A percentile compares a stretch with the other conserved stretches of the same genome.
phyloP scores from a whole-genome alignment of 1,140 invertebrate species.

The Helicoverpa armigera region DNA sequence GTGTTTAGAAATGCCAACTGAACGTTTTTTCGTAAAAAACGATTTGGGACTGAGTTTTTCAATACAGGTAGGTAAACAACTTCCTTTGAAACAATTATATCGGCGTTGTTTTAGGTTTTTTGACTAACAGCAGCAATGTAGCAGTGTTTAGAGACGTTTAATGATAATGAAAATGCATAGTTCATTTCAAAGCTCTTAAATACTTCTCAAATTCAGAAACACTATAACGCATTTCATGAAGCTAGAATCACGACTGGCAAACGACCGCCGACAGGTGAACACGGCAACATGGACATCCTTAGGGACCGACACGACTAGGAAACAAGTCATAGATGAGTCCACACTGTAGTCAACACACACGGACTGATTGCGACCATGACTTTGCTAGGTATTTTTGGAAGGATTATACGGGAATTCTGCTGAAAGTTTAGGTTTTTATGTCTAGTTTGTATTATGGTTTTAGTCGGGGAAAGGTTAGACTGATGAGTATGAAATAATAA shows the following conservation, averaged over 20 bases:
- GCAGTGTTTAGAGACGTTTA: too few species aligned
- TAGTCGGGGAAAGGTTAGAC: too few species aligned
- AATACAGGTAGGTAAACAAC: neutral
- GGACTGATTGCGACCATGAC: neutral
- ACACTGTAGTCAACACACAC: neutral
- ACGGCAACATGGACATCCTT: neutral
- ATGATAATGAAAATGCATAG: too few species aligned
- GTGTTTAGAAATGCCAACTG: slow-evolving; percentile 23
- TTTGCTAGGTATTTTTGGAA: neutral
- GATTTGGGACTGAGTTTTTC: neutral
- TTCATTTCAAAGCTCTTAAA: too few species aligned
- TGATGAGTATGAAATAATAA: too few species aligned
- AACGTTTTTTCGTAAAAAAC: neutral
- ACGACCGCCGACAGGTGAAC: neutral
- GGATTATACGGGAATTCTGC: neutral
- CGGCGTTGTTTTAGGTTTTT: too few species aligned
- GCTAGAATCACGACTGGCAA: neutral
- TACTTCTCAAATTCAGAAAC: too few species aligned
- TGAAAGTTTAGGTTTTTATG: too few species aligned
- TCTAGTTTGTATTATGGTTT: too few species aligned
- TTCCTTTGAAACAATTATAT: too few species aligned
- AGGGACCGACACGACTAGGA: neutral
- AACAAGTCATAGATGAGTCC: neutral
- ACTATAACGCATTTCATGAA: neutral
- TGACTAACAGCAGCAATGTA: too few species aligned